Evolutionary conservation across 2,888 invertebrate genomes (phyloP), one percentile per base, ranked within the genome.

Genomic region (Polydrusus tereticollis): DNA sequence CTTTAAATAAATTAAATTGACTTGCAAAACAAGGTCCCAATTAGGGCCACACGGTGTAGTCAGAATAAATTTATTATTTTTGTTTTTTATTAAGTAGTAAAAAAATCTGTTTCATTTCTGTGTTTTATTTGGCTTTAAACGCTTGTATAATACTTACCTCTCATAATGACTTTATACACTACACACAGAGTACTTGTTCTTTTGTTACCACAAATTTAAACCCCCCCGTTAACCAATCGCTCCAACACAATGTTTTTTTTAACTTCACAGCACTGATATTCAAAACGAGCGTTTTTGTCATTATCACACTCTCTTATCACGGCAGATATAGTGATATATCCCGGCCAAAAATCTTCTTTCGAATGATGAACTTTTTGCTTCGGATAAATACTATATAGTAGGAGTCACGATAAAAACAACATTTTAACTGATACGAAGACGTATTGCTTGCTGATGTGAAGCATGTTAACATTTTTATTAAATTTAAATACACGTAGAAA

Each of bases 261-360:
- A 75, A 63, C 67, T 76, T 77, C 5, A 76, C 75, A 18, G 64
- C 75, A 72, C 75, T 77, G 59, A 72, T 76, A 72, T 76, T 76
- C 8, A 69, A 68, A 18, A 68, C 36, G 20, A 71, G 68, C 26
- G 73, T 52, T 57, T 57, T 41, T 45, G 69, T 71, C 73, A 76
- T 69, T 62, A 68, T 76, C 69, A 73, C 75, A 36, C n/a, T 36
- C n/a, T 36, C n/a, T 36, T 4, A n/a, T n/a, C n/a, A n/a, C n/a
- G n/a, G n/a, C n/a, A n/a, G n/a, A n/a, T n/a, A n/a, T n/a, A n/a
- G n/a, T n/a, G n/a, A n/a, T n/a, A n/a, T n/a, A n/a, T n/a, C n/a
- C n/a, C n/a, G n/a, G 12, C 47, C 16, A 26, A 55, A 29, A 52
- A 6, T 14, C 14, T 23, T 14, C 26, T 16, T 16, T 4, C 10